Base-by-base conservation (phyloP, 2,888 invertebrate genomes). In the Mayetiola destructor region DNA sequence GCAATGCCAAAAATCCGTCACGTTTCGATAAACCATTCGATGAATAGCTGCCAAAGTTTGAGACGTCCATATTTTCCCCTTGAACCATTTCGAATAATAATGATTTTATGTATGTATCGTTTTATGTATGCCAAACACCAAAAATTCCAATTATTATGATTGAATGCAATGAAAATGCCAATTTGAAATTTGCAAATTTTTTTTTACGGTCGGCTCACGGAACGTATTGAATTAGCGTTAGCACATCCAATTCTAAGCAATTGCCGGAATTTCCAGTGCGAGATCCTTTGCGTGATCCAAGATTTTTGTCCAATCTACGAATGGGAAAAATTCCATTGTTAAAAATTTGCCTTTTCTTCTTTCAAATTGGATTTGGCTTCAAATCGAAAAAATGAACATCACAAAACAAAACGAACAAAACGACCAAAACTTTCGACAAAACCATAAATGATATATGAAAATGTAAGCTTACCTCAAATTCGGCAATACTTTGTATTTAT, bases 201-300 rank as follows among this genome's bases (percentile, higher is more conserved):
- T n/a, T 40, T 8, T 5, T 5, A 8, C 14, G 27, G 21, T 35
- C 32, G 14, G 39, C 59, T 72, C 72, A 72, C 64, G 72, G 72
- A 48, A 72, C 72, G 66, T 70, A 68, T 60, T 73, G 69, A 55
- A 73, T 64, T 29, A 69, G 64, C 9, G 71, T 72, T 12, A 72
- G 62, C 37, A 72, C 72, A 62, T 69, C 65, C 21, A 72, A 66
- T 64, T 72, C 72, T 59, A 72, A 64, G 62, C 67, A 66, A 59
- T 73, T 72, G 35, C 65, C 72, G 42, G 72, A 67, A 61, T 72
- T 73, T 40, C 71, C 73, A 16, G 68, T 70, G 8, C 73, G 68
- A 18, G 73, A 71, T 55, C 72, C 71, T 53, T 53, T 53, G 9
- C 55, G 36, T 27, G 55, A 55, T 30, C 55, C 29, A 55, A 55